Base-by-base conservation (phyloP, 53 echinoderm and acorn worm species). In the Zoroaster sp. region DNA sequence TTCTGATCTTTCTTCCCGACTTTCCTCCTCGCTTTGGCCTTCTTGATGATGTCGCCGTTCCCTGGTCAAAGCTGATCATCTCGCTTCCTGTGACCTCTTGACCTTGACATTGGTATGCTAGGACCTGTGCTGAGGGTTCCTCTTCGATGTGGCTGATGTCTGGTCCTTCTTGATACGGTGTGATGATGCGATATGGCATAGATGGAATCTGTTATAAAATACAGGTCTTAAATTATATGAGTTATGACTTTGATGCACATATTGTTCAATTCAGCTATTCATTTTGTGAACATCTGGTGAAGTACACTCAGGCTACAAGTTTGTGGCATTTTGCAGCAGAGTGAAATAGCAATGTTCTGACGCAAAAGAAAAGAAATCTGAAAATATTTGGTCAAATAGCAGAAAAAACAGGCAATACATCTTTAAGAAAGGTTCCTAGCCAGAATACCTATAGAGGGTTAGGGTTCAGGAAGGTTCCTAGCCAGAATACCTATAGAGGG, bases 121-220 rank as follows among this genome's bases (percentile, higher is more conserved):
- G 10, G 36, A 39, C 69, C 39, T 89, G 78, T 8, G 83, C 87
- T 5, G 65, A 66, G 23, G 87, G 52, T 45, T 90, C 90, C 46
- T 92, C 69, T 42, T 90, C 73, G 31, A 93, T 89, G 89, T 89
- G 34, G 51, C 93, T 91, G 66, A 93, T 49, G 59, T 93, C 92
- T 40, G 94, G 95, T 17, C 83, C 83, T 5, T 76, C 79, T 35
- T 77, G 83, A 43, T 95, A 97, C 33, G 97, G 97, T 6, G 91
- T 90, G 86, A 97, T 94, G 49, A 95, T 87, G 25, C 97, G 86
- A 52, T 94, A 90, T 37, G 92, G 83, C 93, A 95, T 93, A 6
- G 88, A 72, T 35, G 95, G 95, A 32, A 95, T 83, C 95, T 95
- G 55, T 23, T 52, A 33, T 13, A 47, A 6, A 28, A 10, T 28